Percentiles rank a stretch among this genome's conserved stretches.
phyloP scores from a whole-genome alignment of 1,140 invertebrate genomes.

The Lamellibrachia luymesi region DNA sequence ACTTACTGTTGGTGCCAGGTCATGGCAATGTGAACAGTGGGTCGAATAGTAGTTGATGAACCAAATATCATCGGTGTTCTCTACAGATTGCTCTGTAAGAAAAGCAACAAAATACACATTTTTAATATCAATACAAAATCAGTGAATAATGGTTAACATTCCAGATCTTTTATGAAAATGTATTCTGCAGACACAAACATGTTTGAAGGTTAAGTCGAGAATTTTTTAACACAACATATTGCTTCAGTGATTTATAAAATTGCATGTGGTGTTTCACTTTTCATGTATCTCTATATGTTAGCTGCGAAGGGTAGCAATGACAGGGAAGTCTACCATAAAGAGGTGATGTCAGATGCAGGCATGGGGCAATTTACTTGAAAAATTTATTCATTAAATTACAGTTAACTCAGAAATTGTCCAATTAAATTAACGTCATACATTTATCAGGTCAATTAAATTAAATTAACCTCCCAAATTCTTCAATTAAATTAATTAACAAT shows the following conservation, averaged over 20 bases:
- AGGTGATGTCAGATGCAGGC: neutral
- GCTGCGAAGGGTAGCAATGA: neutral
- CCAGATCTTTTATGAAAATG: neutral
- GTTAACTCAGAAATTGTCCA: no score
- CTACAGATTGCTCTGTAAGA: conserved; percentile 63
- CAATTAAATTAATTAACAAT: no score
- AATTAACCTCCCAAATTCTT: no score
- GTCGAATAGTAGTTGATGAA: conserved; percentile 86
- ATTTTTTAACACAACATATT: neutral
- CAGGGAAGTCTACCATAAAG: neutral
- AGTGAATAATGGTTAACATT: neutral
- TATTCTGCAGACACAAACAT: neutral
- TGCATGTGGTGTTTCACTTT: neutral
- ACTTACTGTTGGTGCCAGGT: conserved; percentile 65
- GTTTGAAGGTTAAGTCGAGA: neutral
- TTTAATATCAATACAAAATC: neutral
- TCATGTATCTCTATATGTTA: neutral
- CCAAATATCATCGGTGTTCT: conserved; percentile 69
- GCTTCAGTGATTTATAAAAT: neutral
- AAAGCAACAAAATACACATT: conserved; percentile 15
- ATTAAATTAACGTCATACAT: no score
- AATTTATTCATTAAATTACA: no score
- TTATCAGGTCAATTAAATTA: no score
- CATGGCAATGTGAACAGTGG: conserved; percentile 80
- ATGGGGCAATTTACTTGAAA: no score